A percentile compares a stretch with the other conserved stretches of the same genome.
Evolutionary conservation across 2,888 invertebrate genomes (phyloP).

Genomic region (Plagodis dolabraria): DNA sequence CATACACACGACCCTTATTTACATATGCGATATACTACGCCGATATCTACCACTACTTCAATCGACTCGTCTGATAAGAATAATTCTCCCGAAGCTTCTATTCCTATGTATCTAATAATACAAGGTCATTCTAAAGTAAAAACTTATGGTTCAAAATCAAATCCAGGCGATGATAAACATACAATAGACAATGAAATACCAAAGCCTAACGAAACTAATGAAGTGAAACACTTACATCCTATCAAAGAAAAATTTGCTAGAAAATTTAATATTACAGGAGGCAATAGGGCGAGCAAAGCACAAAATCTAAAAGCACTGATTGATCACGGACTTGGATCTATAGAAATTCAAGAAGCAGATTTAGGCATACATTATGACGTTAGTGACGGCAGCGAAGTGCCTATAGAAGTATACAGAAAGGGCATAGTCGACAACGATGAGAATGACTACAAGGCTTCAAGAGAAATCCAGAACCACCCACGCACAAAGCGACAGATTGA

Average conservation of each 20-base stretch:
- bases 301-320: slow-evolving; percentile 70
- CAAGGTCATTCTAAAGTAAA: slow-evolving; percentile 95
- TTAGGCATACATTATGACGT: slow-evolving; percentile 85
- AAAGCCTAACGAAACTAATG: slow-evolving; percentile 76
- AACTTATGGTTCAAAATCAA: slow-evolving; percentile 89
- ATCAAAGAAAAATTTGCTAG: slow-evolving; percentile 63
- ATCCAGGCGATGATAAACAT: slow-evolving; percentile 65
- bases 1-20: slow-evolving; percentile 74
- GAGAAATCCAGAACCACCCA: slow-evolving; percentile 44
- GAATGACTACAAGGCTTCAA: slow-evolving; percentile 56
- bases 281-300: slow-evolving; percentile 60
- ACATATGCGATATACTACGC: slow-evolving; percentile 77
- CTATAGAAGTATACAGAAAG: slow-evolving; percentile 84
- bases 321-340: slow-evolving; percentile 74
- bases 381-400: slow-evolving; percentile 79
- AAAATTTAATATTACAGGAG: slow-evolving; percentile 55
- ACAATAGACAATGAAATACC: slow-evolving; percentile 79
- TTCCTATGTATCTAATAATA: slow-evolving; percentile 91
- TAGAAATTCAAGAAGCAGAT: slow-evolving; percentile 84
- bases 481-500: slow-evolving; percentile 67
- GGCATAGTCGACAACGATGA: slow-evolving; percentile 85
- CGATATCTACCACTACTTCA: slow-evolving; percentile 81
- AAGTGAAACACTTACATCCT: slow-evolving; percentile 85
- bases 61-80: slow-evolving; percentile 58
- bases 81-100: slow-evolving; percentile 72